phyloP scores from a whole-genome alignment of 2,797 vertebrate genomes.

The Helostoma temminkii region DNA sequence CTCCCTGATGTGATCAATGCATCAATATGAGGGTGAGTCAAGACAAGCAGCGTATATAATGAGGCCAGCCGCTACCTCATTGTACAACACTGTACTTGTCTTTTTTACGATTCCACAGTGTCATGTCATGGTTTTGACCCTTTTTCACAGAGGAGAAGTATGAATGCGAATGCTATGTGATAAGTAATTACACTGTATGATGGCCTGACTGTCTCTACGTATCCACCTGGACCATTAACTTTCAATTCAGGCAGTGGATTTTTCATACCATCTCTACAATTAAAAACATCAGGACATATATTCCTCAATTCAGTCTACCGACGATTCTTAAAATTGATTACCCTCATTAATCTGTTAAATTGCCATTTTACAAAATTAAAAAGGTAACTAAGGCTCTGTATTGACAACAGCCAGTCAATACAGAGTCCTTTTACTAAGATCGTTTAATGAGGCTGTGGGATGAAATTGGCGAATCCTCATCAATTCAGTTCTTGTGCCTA shows the following conservation, averaged over 20 bases:
- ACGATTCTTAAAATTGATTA: constrained; percentile 54
- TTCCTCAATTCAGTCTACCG: constrained; percentile 58
- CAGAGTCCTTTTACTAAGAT: constrained; percentile 21
- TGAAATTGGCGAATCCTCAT: constrained; percentile 38
- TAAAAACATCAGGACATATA: constrained; percentile 52
- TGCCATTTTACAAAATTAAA: constrained; percentile 26
- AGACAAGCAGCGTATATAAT: constrained; percentile 32
- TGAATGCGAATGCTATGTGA: constrained; percentile 50
- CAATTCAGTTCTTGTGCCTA: constrained; percentile 16
- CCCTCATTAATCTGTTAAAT: constrained; percentile 55
- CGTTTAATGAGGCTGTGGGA: constrained; percentile 30
- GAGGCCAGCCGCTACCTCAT: constrained; percentile 6
- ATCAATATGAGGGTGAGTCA: constrained; percentile 36
- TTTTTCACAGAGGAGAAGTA: constrained; percentile 39
- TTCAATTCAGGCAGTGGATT: constrained; percentile 58
- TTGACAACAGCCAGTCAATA: constrained; percentile 31
- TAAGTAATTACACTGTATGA: constrained; percentile 66
- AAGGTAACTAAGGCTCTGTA: constrained; percentile 31
- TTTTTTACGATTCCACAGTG: constrained; percentile 23
- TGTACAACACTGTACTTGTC: constrained; percentile 16
- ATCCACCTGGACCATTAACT: constrained; percentile 75
- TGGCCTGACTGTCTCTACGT: constrained; percentile 48
- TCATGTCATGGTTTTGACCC: constrained; percentile 21
- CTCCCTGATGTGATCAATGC: no score
- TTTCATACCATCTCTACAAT: constrained; percentile 52